A percentile compares a stretch with the other conserved stretches of the same genome.
These are phyloP conservation scores for Sinocyclocheilus grahami DNA, from an alignment of 2,113 vertebrate genomes.

Conservation along the genomic window DNA sequence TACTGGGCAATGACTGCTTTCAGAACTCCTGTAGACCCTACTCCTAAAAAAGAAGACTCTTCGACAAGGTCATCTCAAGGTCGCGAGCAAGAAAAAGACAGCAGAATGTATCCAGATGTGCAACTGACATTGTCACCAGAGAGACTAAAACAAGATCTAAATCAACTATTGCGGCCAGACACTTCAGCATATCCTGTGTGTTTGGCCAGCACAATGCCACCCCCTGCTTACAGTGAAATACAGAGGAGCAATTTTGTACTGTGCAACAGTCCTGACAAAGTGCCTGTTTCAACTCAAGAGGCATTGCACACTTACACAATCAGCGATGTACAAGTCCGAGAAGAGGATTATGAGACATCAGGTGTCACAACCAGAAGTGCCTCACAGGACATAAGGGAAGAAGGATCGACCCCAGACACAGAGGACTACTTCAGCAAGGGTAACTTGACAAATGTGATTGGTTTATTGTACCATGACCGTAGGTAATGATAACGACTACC, in stretches of 20 bases:
- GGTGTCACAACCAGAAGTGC: slow-evolving; percentile 94
- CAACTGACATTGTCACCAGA: slow-evolving; percentile 26
- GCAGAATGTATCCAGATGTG: slow-evolving; percentile 23
- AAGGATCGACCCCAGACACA: slow-evolving; percentile 76
- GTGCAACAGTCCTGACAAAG: slow-evolving; percentile 83
- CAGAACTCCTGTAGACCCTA: slow-evolving; percentile 75
- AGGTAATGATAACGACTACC: background rate
- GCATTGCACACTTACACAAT: slow-evolving; percentile 81
- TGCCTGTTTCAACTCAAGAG: slow-evolving; percentile 85
- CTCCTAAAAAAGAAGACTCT: slow-evolving; percentile 36
- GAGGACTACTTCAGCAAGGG: slow-evolving; percentile 92
- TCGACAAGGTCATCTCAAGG: slow-evolving; percentile 60
- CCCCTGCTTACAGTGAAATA: slow-evolving; percentile 57
- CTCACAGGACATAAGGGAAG: slow-evolving; percentile 84
- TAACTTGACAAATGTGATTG: slow-evolving; percentile 55
- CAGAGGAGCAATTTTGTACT: slow-evolving; percentile 72
- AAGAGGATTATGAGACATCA: slow-evolving; percentile 83
- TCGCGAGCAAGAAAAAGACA: slow-evolving; percentile 52
- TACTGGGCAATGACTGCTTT: slow-evolving; percentile 79
- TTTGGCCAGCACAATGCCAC: slow-evolving; percentile 52
- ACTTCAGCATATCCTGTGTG: slow-evolving; percentile 60
- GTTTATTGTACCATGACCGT: background rate
- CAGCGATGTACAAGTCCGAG: slow-evolving; percentile 74
- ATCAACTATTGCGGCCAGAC: slow-evolving; percentile 71
- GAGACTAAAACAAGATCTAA: slow-evolving; percentile 68